Evolutionary conservation across 2,888 invertebrate genomes (phyloP).

Genomic region (Lamellibrachia satsuma): DNA sequence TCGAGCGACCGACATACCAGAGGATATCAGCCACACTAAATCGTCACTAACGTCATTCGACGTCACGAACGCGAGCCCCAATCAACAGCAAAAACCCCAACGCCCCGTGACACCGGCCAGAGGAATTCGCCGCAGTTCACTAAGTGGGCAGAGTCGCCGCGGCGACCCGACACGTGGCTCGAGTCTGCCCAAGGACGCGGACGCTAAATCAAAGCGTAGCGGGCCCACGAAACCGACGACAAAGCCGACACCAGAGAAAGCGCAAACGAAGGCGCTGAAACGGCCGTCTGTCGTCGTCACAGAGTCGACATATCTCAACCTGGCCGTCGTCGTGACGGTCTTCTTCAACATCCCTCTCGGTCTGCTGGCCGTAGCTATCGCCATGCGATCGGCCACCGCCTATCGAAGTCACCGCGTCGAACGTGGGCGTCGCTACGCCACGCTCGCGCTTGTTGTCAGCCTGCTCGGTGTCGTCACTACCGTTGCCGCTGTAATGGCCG

Average conservation of each 20-base stretch:
- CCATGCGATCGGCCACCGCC: not conserved
- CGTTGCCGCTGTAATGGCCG: conserved; percentile 2
- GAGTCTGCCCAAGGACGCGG: not conserved
- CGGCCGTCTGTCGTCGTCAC: not conserved
- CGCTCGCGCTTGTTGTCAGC: conserved; percentile 10
- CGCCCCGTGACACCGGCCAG: not conserved
- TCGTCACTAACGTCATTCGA: not conserved
- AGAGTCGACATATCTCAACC: not conserved
- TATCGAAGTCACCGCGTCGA: not conserved
- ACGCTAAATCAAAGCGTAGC: not conserved
- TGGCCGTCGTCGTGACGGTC: not conserved
- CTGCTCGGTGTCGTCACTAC: not conserved
- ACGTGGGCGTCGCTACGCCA: not conserved
- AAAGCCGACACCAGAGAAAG: not conserved
- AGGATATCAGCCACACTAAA: not conserved
- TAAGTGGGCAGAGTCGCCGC: not conserved
- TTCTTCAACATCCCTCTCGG: not conserved
- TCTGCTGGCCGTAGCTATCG: not conserved
- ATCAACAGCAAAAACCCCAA: not conserved
- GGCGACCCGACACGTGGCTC: not conserved
- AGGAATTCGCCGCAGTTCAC: not conserved
- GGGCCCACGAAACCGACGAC: not conserved
- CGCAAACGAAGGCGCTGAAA: not conserved
- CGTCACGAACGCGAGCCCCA: not conserved
- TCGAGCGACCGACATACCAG: not conserved